Percentiles rank a stretch among this genome's conserved stretches.
Evolutionary conservation across 2,888 invertebrate genomes (phyloP).

Genomic region (Megamerina dolium): DNA sequence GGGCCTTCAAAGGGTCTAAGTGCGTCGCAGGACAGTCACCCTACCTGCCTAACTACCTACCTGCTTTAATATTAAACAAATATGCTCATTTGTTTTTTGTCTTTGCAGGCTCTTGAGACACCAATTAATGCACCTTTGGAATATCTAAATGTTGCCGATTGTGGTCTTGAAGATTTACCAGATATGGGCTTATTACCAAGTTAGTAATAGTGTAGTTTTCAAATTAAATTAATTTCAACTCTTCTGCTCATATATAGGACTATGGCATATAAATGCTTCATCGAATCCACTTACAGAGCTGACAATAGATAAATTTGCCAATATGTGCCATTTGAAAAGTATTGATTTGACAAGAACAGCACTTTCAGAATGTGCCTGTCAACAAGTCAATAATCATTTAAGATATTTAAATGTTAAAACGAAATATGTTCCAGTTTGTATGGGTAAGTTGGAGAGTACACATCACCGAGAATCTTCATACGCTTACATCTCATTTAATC

Average conservation of each 20-base stretch:
- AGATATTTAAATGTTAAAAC: slow-evolving; percentile 33
- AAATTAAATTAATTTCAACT: not conserved
- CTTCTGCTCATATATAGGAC: slow-evolving; percentile 32
- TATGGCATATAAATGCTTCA: slow-evolving; percentile 59
- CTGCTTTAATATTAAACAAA: not conserved
- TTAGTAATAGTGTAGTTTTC: slow-evolving; percentile 23
- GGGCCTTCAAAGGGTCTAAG: too few relatives aligned
- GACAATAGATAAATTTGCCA: slow-evolving; percentile 53
- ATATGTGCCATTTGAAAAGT: slow-evolving; percentile 57
- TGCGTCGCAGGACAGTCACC: too few relatives aligned
- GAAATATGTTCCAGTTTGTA: slow-evolving; percentile 40
- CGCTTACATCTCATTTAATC: not conserved
- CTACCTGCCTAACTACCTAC: too few relatives aligned
- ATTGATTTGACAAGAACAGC: slow-evolving; percentile 52
- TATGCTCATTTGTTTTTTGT: not conserved
- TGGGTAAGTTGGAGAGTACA: slow-evolving; percentile 40
- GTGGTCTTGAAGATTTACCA: slow-evolving; percentile 56
- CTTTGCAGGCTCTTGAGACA: slow-evolving; percentile 37
- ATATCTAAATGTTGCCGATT: slow-evolving; percentile 57
- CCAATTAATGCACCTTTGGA: slow-evolving; percentile 57
- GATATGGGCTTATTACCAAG: slow-evolving; percentile 56
- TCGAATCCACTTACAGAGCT: slow-evolving; percentile 52
- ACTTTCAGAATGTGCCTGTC: slow-evolving; percentile 38
- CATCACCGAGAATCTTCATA: not conserved
- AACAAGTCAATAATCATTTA: slow-evolving; percentile 40